phyloP scores from a whole-genome alignment of 92 coral and sea anemone genomes.

The Heliopora coerulea region DNA sequence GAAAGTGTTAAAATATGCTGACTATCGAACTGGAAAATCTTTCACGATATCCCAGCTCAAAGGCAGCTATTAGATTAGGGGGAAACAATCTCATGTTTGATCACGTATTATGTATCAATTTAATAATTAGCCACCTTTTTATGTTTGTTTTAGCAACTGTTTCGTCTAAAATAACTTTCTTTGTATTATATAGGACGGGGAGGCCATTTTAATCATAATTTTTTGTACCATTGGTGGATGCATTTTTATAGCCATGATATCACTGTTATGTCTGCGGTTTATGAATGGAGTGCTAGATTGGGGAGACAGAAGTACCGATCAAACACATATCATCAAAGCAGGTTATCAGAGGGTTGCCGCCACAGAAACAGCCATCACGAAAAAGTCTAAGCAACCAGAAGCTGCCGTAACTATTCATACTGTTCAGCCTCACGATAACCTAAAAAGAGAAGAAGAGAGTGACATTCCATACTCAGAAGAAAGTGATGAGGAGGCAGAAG shows the following conservation, averaged over 20 bases:
- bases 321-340: neutral
- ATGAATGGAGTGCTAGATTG: slow-evolving; percentile 37
- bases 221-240: neutral
- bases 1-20: no score
- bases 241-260: slow-evolving; percentile 9
- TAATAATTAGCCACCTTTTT: no score
- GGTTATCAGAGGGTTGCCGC: slow-evolving; percentile 21
- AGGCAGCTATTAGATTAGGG: no score
- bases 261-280: slow-evolving; percentile 33
- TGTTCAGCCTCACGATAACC: slow-evolving; percentile 22
- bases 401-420: slow-evolving; percentile 36
- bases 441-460: slow-evolving; percentile 36
- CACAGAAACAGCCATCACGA: neutral
- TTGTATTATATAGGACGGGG: neutral
- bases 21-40: no score
- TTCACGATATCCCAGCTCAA: no score
- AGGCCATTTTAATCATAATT: neutral
- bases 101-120: no score
- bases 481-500: slow-evolving; percentile 36
- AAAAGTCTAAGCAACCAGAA: slow-evolving; percentile 14
- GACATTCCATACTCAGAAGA: slow-evolving; percentile 40
- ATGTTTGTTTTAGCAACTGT: no score
- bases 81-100: no score
- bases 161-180: neutral
- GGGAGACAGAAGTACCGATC: slow-evolving; percentile 28